Evolutionary conservation across 2,888 invertebrate species (phyloP).

Genomic region (Tetranychus piercei): DNA sequence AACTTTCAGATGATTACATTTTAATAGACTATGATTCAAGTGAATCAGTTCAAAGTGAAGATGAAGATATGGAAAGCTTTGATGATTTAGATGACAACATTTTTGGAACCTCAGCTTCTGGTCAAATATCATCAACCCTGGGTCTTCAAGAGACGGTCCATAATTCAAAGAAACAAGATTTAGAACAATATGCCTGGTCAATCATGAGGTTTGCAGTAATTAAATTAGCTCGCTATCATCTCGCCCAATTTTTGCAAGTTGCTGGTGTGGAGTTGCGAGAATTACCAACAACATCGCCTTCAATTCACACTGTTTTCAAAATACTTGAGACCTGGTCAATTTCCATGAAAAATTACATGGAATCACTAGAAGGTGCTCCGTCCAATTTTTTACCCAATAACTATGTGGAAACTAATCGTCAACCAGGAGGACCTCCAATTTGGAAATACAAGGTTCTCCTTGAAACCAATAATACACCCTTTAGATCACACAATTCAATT

Average conservation of each 20-base stretch:
- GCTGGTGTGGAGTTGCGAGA: constrained; percentile 81
- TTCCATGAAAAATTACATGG: constrained; percentile 52
- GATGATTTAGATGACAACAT: constrained; percentile 8
- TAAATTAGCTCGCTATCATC: constrained; percentile 57
- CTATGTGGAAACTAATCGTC: constrained; percentile 48
- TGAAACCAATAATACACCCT: constrained; percentile 86
- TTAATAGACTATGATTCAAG: constrained; percentile 65
- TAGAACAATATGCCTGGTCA: constrained; percentile 84
- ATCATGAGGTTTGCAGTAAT: constrained; percentile 75
- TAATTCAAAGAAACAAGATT: constrained; percentile 23
- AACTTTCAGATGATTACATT: constrained; percentile 42
- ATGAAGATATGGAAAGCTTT: constrained; percentile 44
- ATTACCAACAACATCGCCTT: constrained; percentile 76
- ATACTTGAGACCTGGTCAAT: constrained; percentile 78
- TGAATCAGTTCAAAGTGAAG: constrained; percentile 33
- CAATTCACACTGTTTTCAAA: constrained; percentile 69
- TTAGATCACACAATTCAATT: constrained; percentile 34
- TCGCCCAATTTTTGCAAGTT: constrained; percentile 67
- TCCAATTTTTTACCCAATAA: constrained; percentile 75
- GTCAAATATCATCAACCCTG: constrained; percentile 39
- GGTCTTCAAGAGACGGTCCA: constrained; percentile 55
- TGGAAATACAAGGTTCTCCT: constrained; percentile 78
- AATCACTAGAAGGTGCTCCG: constrained; percentile 56
- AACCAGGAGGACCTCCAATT: constrained; percentile 49
- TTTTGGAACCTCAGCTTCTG: not conserved